Evolutionary conservation across 1,140 invertebrate species (phyloP).

Genomic region (Brachionus rotundiformis): DNA sequence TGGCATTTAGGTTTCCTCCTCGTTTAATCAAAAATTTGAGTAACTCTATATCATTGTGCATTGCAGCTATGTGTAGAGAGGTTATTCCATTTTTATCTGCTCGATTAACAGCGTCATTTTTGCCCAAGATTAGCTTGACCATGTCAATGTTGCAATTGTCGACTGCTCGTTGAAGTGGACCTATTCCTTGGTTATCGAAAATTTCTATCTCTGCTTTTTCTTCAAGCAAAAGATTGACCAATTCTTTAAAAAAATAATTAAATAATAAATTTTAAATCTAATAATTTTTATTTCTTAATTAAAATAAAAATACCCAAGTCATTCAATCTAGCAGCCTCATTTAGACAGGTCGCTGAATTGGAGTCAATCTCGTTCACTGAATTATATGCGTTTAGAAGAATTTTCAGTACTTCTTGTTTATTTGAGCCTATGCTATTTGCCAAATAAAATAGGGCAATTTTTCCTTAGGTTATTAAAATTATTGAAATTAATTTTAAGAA

Average conservation of each 20-base stretch:
- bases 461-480: neutral
- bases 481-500: neutral
- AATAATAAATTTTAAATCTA: neutral
- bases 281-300: no score
- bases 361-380: neutral
- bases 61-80: conserved; percentile 32
- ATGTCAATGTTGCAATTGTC: conserved; percentile 40
- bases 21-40: neutral
- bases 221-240: neutral
- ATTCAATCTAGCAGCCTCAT: conserved; percentile 6
- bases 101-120: conserved; percentile 4
- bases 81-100: conserved; percentile 36
- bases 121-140: neutral
- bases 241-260: neutral
- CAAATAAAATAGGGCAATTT: conserved; percentile 12
- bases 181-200: neutral
- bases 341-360: neutral
- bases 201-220: neutral
- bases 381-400: neutral
- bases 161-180: neutral
- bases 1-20: conserved; percentile 22
- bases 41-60: conserved; percentile 29
- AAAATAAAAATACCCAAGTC: neutral
- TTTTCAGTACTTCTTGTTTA: neutral
- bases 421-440: neutral